Evolutionary conservation across 2,113 vertebrate species (phyloP), one percentile per base, ranked within the genome.

Genomic region (Laterallus jamaicensis): DNA sequence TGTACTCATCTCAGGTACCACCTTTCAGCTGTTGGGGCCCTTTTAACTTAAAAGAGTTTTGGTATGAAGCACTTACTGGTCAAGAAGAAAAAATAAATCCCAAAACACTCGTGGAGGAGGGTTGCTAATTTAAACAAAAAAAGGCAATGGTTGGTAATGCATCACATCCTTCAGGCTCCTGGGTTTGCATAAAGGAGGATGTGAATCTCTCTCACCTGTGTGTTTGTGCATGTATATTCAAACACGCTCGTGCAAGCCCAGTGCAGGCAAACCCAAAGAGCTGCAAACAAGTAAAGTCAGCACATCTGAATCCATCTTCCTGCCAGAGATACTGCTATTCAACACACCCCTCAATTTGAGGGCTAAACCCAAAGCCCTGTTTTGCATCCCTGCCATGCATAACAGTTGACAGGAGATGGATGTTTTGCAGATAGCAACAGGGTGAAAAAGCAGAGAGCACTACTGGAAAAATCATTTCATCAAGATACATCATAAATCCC

Each of bases 221-320:
- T 37, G 37, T 39, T 52, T 77, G 59, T 22, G 9, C 28, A 20
- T 2, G 17, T 40, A 47, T 40, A 54, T 6, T 67, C 11, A 54
- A 86, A 95, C 90, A 94, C 2, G 73, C 83, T 92, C 1, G 0
- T 92, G 83, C 90, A 93, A 88, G 94, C 87, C 85, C 94, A 39
- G 40, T 13, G 13, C 1, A 1, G 62, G 77, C 78, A 88, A 92
- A 93, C 40, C 88, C 78, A 73, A 73, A 56, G 28, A 94, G 84
- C 58, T 91, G 75, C 59, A 88, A 90, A 67, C n/a, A 52, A 15
- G 67, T n/a, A 26, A 88, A 74, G 82, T 92, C 92, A 95, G 94
- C 79, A 86, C 75, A 68, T 74, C 59, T 70, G 67, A 87, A 84
- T 28, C 49, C 70, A 60, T 25, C 73, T 11, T 80, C 28, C 87